Conservation (phyloP, 2,113 vertebrate genomes). For the Panthera leo region DNA sequence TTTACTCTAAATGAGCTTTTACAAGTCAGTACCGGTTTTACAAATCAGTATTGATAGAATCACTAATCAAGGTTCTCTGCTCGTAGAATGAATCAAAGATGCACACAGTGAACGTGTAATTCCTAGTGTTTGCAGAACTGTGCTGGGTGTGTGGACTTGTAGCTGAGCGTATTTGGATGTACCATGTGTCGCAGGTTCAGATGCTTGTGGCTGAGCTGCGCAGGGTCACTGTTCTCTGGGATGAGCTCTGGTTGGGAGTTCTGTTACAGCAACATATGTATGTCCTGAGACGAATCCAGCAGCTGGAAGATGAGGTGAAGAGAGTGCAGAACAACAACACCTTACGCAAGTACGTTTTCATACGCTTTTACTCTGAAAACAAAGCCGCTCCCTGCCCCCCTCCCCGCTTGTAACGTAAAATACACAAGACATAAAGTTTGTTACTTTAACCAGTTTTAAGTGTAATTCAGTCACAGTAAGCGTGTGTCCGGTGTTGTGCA, state of each 20-base stretch:
- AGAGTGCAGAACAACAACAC: slow-evolving; percentile 98
- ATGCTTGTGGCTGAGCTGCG: slow-evolving; percentile 97
- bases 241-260: slow-evolving; percentile 97
- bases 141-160: background rate
- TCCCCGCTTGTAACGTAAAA: background rate
- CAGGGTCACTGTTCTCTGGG: slow-evolving; percentile 97
- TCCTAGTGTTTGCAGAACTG: background rate
- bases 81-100: background rate
- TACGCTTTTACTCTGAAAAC: background rate
- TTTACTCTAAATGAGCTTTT: background rate
- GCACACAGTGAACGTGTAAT: background rate
- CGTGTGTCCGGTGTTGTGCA: background rate
- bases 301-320: slow-evolving; percentile 98
- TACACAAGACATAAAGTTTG: background rate
- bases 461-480: background rate
- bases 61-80: background rate
- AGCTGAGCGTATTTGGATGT: background rate
- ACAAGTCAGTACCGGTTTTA: background rate
- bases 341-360: slow-evolving; percentile 92
- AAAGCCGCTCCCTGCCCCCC: background rate
- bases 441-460: background rate
- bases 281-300: slow-evolving; percentile 94
- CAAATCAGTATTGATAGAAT: background rate
- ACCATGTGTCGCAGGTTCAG: slow-evolving; percentile 88
- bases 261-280: slow-evolving; percentile 98